These are phyloP conservation scores for Vollenhovia emeryi DNA, from an alignment of 1,140 invertebrate genomes.

Conservation along the genomic window DNA sequence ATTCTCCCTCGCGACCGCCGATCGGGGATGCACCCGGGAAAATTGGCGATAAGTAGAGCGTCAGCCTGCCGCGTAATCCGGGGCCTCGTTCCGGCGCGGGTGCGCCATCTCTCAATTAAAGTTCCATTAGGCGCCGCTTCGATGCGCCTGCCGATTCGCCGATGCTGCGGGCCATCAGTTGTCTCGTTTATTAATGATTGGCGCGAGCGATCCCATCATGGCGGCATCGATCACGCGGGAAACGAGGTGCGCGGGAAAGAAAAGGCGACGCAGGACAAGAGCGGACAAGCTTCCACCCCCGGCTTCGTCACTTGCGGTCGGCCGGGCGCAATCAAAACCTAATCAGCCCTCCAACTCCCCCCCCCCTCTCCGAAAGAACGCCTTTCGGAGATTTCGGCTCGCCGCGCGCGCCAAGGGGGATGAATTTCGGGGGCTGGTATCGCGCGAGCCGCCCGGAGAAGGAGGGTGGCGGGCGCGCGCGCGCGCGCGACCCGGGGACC, in stretches of 20 bases:
- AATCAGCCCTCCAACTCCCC: not conserved
- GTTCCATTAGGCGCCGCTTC: no score
- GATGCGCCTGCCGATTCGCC: no score
- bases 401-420: not conserved
- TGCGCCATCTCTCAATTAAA: no score
- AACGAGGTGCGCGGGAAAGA: not conserved
- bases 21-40: no score
- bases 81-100: no score
- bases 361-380: not conserved
- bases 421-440: constrained; percentile 15
- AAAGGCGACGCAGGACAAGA: no score
- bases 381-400: constrained; percentile 24
- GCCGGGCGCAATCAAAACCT: constrained; percentile 28
- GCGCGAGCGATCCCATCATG: not conserved
- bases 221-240: not conserved
- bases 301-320: constrained; percentile 7
- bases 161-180: not conserved
- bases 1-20: no score
- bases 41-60: no score
- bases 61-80: no score
- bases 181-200: not conserved
- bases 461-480: not conserved
- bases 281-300: not conserved
- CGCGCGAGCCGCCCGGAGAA: constrained; percentile 1
- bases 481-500: constrained; percentile 8